Evolutionary conservation across 2,797 vertebrate species (phyloP).

Genomic region (Lepilemur septentrionalis): DNA sequence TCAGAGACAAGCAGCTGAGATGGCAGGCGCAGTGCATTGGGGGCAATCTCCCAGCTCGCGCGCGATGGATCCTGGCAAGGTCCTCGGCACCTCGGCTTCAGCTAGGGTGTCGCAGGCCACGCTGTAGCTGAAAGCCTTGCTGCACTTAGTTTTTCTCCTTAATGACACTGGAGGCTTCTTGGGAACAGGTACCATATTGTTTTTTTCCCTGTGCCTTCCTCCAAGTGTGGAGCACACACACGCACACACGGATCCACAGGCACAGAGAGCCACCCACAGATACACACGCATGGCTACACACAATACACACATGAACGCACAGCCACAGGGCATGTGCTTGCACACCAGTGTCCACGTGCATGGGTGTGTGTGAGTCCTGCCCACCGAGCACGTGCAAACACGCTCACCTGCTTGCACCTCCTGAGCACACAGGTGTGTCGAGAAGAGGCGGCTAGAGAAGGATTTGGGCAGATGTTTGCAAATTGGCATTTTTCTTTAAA

Average conservation of each 20-base stretch:
- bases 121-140: accelerated
- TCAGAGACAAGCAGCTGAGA: not conserved
- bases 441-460: not conserved
- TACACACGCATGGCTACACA: too few relatives aligned
- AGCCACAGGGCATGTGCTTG: not conserved
- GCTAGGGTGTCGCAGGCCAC: not conserved
- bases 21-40: accelerated
- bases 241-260: not conserved
- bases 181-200: not conserved
- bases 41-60: not conserved
- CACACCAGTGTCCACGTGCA: too few relatives aligned
- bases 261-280: not conserved
- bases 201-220: not conserved
- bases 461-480: not conserved
- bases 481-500: not conserved
- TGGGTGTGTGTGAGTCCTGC: not conserved
- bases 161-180: not conserved
- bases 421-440: not conserved
- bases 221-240: not conserved
- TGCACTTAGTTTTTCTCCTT: not conserved
- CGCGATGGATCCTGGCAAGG: accelerated
- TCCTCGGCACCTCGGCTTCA: not conserved
- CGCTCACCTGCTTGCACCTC: not conserved
- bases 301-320: not conserved
- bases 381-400: too few relatives aligned